Evolutionary conservation across 2,888 invertebrate genomes (phyloP), one percentile per base, ranked within the genome.

Genomic region (Philereme transversata): DNA sequence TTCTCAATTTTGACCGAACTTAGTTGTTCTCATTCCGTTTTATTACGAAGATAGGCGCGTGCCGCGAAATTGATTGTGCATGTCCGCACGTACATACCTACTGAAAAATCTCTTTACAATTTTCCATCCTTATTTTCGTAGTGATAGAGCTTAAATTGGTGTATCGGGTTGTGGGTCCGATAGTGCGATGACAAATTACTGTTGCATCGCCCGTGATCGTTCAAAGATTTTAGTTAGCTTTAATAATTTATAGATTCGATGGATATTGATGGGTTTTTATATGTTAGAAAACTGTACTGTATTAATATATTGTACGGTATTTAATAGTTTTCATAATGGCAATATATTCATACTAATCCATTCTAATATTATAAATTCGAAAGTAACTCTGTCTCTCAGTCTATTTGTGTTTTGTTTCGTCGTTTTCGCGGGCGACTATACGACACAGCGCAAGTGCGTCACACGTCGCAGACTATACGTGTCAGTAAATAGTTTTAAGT

Each of bases 41-140:
- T 79, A 81, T 80, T 80, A 78, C 53, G 57, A 68, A 73, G 80
- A 82, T 70, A 74, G 77, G 74, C 84, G 79, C 83, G 86, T 87
- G 84, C 83, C 80, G 70, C 78, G 65, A 81, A 85, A 87, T 86
- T 84, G 86, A 85, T 85, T 83, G 77, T 69, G 77, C 81, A 76
- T 79, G 77, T 77, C 77, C 74, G 78, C 84, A 84, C 86, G 85
- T 86, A 79, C 74, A 36, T 54, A 59, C 48, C 50, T 50, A 48
- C 47, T 47, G 44, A 9, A 6, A 40, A 57, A 41, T 10, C 22
- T 52, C 5, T 10, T 9, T 45, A 4, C 8, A 50, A 64, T 53
- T 51, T 49, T 44, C 50, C 57, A 54, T 43, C 51, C 49, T 51
- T 64, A 60, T 43, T 34, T 22, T 6, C 51, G 43, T 49, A 51